A percentile compares a stretch with the other conserved stretches of the same genome.
These are phyloP conservation scores for Callipepla californica DNA, from an alignment of 2,113 vertebrate genomes.

Conservation along the genomic window DNA sequence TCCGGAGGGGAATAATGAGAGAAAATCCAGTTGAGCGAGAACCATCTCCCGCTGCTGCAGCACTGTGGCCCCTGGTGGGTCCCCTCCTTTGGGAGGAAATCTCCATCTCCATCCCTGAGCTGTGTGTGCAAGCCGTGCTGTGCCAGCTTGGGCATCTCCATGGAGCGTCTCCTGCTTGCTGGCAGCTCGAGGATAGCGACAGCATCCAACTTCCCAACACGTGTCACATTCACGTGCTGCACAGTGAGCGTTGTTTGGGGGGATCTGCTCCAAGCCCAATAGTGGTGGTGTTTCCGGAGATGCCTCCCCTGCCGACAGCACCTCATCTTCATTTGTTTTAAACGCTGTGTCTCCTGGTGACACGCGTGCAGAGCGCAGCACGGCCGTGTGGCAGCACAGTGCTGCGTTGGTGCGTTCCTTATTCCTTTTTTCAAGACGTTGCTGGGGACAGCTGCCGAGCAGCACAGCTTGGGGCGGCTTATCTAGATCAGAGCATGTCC, in stretches of 20 bases:
- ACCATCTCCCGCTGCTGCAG: neutral
- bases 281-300: neutral
- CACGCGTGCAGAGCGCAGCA: neutral
- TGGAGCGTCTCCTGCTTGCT: neutral
- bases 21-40: constrained; percentile 57
- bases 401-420: rapidly evolving
- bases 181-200: neutral
- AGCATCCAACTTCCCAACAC: neutral
- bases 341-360: neutral
- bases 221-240: rapidly evolving
- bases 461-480: neutral
- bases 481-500: neutral
- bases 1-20: neutral
- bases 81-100: neutral
- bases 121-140: neutral
- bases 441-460: neutral
- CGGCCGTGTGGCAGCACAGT: neutral
- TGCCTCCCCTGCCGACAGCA: neutral
- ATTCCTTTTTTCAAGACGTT: neutral
- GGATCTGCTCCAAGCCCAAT: rapidly evolving
- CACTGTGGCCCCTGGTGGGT: rapidly evolving
- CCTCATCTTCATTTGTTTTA: neutral
- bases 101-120: neutral
- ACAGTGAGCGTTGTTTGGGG: neutral
- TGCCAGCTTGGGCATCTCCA: rapidly evolving